Percentiles rank a stretch among this genome's conserved stretches.
These are phyloP conservation scores for Pangasius larnaudii DNA, from an alignment of 2,797 vertebrate genomes.

Conservation along the genomic window DNA sequence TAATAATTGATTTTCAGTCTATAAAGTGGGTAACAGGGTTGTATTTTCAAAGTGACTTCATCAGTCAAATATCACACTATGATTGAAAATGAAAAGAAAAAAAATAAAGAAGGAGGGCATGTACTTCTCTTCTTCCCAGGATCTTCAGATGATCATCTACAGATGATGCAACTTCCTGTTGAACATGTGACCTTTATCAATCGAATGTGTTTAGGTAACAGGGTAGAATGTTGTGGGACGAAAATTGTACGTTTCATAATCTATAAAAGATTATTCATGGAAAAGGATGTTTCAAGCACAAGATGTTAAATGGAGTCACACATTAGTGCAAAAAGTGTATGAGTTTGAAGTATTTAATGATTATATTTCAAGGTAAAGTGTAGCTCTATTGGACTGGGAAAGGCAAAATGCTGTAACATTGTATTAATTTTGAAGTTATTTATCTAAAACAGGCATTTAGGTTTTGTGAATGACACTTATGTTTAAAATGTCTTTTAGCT, in stretches of 20 bases:
- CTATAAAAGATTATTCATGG: neutral
- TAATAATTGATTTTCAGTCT: neutral
- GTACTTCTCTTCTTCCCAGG: neutral
- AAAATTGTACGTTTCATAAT: neutral
- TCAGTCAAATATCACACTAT: too few species aligned
- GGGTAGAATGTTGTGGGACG: neutral
- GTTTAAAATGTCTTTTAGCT: neutral
- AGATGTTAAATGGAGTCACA: neutral
- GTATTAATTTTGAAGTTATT: neutral
- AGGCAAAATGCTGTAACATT: neutral
- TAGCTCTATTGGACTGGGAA: neutral
- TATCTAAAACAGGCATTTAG: neutral
- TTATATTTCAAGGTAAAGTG: neutral
- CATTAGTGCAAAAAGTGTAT: neutral
- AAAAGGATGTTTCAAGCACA: neutral
- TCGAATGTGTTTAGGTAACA: neutral
- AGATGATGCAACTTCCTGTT: neutral
- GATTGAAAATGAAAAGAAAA: too few species aligned
- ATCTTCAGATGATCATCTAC: neutral
- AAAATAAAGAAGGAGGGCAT: too few species aligned
- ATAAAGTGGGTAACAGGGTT: neutral
- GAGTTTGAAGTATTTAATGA: neutral
- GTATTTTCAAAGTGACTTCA: too few species aligned
- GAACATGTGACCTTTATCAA: neutral
- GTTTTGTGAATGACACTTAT: neutral